A percentile compares a stretch with the other conserved stretches of the same genome.
phyloP scores from a whole-genome alignment of 2,888 invertebrate species.

The Ochropleura plecta region DNA sequence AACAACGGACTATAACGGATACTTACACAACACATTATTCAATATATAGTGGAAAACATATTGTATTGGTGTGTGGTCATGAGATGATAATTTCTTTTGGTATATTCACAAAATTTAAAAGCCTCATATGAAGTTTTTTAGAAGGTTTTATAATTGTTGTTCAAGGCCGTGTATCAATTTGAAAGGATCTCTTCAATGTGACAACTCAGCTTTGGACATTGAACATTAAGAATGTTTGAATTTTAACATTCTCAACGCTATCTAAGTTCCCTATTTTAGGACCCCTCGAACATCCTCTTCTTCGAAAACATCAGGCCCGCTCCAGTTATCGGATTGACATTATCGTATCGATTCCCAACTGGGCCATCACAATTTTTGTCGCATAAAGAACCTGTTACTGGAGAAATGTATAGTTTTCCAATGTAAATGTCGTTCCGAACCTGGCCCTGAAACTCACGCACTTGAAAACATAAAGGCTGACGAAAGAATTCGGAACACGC shows the following conservation, averaged over 20 bases:
- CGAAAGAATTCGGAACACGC: slow-evolving; percentile 32
- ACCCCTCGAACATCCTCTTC: slow-evolving; percentile 2
- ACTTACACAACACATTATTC: too few relatives aligned
- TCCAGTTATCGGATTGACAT: slow-evolving; percentile 24
- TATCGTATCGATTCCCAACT: slow-evolving; percentile 41
- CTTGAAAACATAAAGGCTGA: slow-evolving; percentile 26
- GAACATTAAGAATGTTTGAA: background rate
- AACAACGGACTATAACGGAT: too few relatives aligned
- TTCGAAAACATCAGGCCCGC: slow-evolving; percentile 9
- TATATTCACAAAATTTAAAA: background rate
- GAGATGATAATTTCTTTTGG: too few relatives aligned
- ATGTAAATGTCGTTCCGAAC: slow-evolving; percentile 50
- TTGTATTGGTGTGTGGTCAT: too few relatives aligned
- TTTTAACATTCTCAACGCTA: background rate
- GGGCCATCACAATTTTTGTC: slow-evolving; percentile 20
- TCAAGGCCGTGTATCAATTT: background rate
- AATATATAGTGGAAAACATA: too few relatives aligned
- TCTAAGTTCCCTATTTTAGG: background rate
- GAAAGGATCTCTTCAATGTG: background rate
- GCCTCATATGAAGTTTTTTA: background rate
- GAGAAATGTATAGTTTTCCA: slow-evolving; percentile 49
- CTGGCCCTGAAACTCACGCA: slow-evolving; percentile 40
- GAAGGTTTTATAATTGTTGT: background rate
- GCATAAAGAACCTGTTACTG: slow-evolving; percentile 49
- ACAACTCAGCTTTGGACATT: background rate